Evolutionary conservation across 2,113 vertebrate species (phyloP).

Genomic region (Pimephales promelas): DNA sequence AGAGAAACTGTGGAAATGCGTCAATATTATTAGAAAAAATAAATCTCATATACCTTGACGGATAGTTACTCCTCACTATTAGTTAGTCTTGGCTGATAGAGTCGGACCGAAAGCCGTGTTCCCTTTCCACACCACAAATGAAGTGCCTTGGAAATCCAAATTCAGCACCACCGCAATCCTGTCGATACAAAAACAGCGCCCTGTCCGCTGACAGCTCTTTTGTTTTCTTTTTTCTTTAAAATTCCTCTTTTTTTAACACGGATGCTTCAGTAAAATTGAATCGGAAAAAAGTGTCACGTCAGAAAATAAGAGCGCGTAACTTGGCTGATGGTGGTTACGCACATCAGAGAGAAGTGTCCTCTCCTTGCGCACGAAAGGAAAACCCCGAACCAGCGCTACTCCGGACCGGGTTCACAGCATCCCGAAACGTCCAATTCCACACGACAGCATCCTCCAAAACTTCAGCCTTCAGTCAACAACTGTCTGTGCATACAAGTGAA

Average conservation of each 20-base stretch:
- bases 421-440: constrained; percentile 24
- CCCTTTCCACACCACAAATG: constrained; percentile 59
- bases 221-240: background rate
- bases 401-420: constrained; percentile 38
- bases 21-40: background rate
- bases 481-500: constrained; percentile 5
- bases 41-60: constrained; percentile 70
- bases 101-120: constrained; percentile 66
- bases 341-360: constrained; percentile 49
- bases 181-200: constrained; percentile 25
- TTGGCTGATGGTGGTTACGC: constrained; percentile 41
- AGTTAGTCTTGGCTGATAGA: constrained; percentile 66
- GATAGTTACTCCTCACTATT: constrained; percentile 60
- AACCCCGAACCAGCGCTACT: constrained; percentile 40
- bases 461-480: constrained; percentile 17
- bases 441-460: constrained; percentile 35
- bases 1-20: background rate
- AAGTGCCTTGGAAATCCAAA: constrained; percentile 67
- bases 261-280: constrained; percentile 9
- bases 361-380: constrained; percentile 48
- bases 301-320: constrained; percentile 31
- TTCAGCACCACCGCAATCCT: constrained; percentile 33
- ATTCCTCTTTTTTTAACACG: background rate
- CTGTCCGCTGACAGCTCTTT: background rate
- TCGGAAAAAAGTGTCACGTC: constrained; percentile 35